Base-by-base conservation (phyloP, 2,888 invertebrate genomes). In the Altica lythri region DNA sequence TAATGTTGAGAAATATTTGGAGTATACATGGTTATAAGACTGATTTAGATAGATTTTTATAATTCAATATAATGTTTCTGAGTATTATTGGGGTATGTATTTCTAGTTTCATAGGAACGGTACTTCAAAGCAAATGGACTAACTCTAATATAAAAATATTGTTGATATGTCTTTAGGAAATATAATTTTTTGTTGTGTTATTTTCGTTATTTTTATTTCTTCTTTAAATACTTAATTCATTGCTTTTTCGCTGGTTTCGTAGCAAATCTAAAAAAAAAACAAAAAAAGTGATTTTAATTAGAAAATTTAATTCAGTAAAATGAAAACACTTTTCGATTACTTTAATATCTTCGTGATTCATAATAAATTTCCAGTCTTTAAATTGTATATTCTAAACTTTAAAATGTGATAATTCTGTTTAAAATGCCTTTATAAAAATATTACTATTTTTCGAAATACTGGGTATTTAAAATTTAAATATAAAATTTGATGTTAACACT, bases 21-120 rank as follows among this genome's bases (percentile, higher is more conserved):
- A 68, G 72, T 72, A 75, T 71, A 72, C 72, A 72, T 68, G 72
- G 71, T 72, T 66, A 70, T 67, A 73, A 72, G 72, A 72, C 72
- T 73, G 73, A 75, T 66, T 50, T 55, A 56, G 47, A 43, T 45
- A 53, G 52, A 52, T 43, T 49, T 66, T 67, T 70, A 64, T 68
- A 67, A n/a, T n/a, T n/a, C n/a, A n/a, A 62, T 66, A 65, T 60
- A 61, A 54, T 58, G 55, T 54, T 51, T 53, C 50, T 48, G 52
- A 53, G 55, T 50, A 49, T 53, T 53, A 38, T 37, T 38, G 42
- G 58, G 60, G 64, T 63, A 57, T 55, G 59, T 61, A 57, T 55
- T 50, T 44, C 32, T 22, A 44, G 43, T 17, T 49, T 17, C n/a
- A 44, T 35, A 38, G 18, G n/a, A 30, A 38, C 35, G 22, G 18